These are phyloP conservation scores for Rhagoletis zephyria DNA, from an alignment of 1,140 invertebrate genomes.

Conservation along the genomic window DNA sequence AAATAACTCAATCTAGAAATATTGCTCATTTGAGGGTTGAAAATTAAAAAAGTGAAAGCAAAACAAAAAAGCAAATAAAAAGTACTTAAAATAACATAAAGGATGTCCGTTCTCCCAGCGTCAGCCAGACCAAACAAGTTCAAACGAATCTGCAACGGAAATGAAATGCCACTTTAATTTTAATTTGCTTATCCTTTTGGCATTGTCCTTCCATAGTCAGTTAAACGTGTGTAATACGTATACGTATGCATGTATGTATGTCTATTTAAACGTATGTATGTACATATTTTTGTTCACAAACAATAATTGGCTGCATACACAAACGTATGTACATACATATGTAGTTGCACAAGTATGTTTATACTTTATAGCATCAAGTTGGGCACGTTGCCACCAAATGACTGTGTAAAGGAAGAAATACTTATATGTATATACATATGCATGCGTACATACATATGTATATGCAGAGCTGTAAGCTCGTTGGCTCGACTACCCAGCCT, in stretches of 20 bases:
- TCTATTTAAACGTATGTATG: no score
- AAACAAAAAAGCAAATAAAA: neutral
- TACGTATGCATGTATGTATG: neutral
- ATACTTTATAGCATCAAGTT: no score
- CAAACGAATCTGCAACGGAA: slow-evolving; percentile 14
- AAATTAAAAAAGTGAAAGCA: neutral
- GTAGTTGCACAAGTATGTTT: neutral
- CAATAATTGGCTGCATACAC: neutral
- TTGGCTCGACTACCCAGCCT: neutral
- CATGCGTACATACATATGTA: neutral
- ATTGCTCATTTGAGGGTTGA: neutral
- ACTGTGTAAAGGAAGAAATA: neutral
- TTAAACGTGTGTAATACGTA: neutral
- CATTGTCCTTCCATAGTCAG: slow-evolving; percentile 24
- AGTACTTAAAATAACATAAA: neutral
- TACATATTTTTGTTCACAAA: neutral
- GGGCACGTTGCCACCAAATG: neutral
- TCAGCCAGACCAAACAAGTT: neutral
- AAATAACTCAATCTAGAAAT: neutral
- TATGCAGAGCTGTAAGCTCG: neutral
- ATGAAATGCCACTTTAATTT: slow-evolving; percentile 49
- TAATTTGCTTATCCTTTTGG: slow-evolving; percentile 50
- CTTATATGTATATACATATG: neutral
- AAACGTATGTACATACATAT: neutral
- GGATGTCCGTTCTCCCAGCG: neutral